Base-by-base conservation (phyloP, 2,797 vertebrate genomes). In the Gallirallus australis region DNA sequence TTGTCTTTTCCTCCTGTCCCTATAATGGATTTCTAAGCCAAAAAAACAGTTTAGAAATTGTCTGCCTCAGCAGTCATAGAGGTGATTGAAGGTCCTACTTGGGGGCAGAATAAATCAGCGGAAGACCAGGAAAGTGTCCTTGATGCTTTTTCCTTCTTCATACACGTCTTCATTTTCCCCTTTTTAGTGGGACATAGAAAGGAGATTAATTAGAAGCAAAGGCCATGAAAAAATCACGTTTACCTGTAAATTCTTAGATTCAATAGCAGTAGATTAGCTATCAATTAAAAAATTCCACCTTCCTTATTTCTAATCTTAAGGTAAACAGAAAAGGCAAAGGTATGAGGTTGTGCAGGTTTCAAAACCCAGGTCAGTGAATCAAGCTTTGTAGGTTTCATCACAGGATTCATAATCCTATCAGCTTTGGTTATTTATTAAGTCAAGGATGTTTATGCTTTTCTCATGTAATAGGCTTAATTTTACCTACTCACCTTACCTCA, bases 21-120 rank as follows among this genome's bases (percentile, higher is more conserved):
- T 77, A 30, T 75, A 83, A 94, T 54, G n/a, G 47, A 60, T 76
- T 94, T 86, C 78, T 82, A 81, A 79, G 50, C 37, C 63, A 78
- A 69, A 86, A 80, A 80, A 57, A 50, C 59, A 75, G 24, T 63
- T 88, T 63, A 70, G 89, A 87, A 96, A 92, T 12, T 65, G 59
- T 17, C 72, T 89, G 59, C 57, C 45, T 95, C 89, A 93, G 94
- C 93, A 96, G 24, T 64, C 52, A 9, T 4, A 31, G 66, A 63
- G 30, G 33, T 91, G 64, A 92, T 2, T 69, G 70, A 83, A 80
- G 52, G 30, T 89, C 39, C 10, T 82, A 8, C 20, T 7, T 53
- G 27, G 37, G 65, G 28, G 48, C 69, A 81, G 76, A 93, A 91
- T 82, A 89, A 90, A 96, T 94, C 33, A 37, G 42, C 4, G 17